Base-by-base conservation (phyloP, 2,888 invertebrate species). In the Diarsia brunnea region DNA sequence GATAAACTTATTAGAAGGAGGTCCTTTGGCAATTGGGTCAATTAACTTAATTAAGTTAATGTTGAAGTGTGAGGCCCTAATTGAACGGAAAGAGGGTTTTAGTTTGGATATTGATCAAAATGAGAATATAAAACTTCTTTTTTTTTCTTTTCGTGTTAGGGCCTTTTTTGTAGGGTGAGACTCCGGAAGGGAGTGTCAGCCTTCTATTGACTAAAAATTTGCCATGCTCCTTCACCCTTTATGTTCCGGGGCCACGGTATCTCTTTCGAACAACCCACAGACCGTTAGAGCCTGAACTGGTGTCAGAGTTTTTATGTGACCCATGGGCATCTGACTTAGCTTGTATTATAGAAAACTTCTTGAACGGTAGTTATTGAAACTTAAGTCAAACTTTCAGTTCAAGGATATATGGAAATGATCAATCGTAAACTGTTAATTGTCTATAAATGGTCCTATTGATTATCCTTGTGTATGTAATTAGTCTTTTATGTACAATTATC, bases 21-120 rank as follows among this genome's bases (percentile, higher is more conserved):
- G 66, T 55, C 21, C 47, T 69, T 51, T 51, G 43, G 64, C 31
- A 51, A 61, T 69, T 7, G 16, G 27, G 24, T 70, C 64, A 79
- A 82, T 79, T 79, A 70, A 60, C 16, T 85, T 69, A 75, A 84
- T 68, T 66, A 43, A 38, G n/a, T 47, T 49, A 58, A 68, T 70
- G 27, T 71, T 19, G 31, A 67, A 27, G 53, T 63, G 61, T 60
- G 49, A 63, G 11, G 47, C 47, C 73, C 55, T 69, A 71, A 81
- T 84, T 84, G 61, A 69, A 71, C 27, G 61, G 24, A 31, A 19
- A 43, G 55, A 21, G 12, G 12, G n/a, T 45, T 45, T 31, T 19
- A 53, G 38, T n/a, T n/a, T 8, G n/a, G 8, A 21, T 24, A 3
- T 31, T 12, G 27, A 43, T 14, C 24, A 51, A 53, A 1, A 7